Base-by-base conservation (phyloP, 2,113 vertebrate genomes). In the Bagarius yarrelli region DNA sequence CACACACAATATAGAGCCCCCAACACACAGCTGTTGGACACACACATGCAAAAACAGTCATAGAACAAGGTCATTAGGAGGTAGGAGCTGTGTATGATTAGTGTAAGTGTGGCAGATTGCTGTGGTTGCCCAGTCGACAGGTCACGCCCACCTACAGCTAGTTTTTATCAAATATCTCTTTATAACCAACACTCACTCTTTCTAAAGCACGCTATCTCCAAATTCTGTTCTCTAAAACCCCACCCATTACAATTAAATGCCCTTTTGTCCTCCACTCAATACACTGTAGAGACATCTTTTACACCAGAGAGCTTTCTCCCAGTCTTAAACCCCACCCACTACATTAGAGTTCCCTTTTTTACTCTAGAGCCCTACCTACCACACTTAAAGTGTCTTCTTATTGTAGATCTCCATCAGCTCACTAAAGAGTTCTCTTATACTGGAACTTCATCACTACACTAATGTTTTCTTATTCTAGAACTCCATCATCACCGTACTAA, bases 1-100 rank as follows among this genome's bases (percentile, higher is more conserved):
- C 30, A 64, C 32, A 73, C 30, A 67, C 25, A 74, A 71, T 13
- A 47, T 36, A 69, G 25, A 30, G 19, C 69, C 40, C 67, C 44
- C 47, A 71, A 56, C 47, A 66, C 52, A 36, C 52, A 73, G 19
- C 25, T 66, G 66, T 57, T 72, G 69, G 56, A 83, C 74, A 78
- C 61, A 61, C 8, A 50, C n/a, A 27, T 8, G 8, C 40, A 72
- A n/a, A 52, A 71, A 72, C 4, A 21, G 70, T 53, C 21, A 71
- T 52, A 52, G n/a, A 52, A 71, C 69, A 52, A 27, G 25, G 25
- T 50, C 40, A 70, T 70, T 50, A 27, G 4, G 69, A 44, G 9
- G 15, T 47, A 47, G 40, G 5, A n/a, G 34, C 36, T 44, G 64
- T 44, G 36, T 64, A 59, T 55, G 60, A 66, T n/a, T 21, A 59